Evolutionary conservation across 2,113 vertebrate species (phyloP), one percentile per base, ranked within the genome.

Genomic region (Psephotus haematonotus): DNA sequence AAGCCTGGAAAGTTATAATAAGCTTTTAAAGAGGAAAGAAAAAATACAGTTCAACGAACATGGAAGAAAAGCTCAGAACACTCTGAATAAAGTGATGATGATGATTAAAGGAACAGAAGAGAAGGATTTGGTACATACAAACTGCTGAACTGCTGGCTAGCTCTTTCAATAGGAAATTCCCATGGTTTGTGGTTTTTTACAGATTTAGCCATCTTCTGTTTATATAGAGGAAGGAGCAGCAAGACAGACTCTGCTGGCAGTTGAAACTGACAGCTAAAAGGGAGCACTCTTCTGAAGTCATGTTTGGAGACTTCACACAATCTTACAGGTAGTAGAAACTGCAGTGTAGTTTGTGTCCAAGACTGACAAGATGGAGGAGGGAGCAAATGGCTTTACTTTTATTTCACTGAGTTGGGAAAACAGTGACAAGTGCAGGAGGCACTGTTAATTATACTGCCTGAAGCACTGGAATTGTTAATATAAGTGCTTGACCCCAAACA

Each of bases 391-490:
- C 64, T 95, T 53, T 78, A 46, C 77, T 71, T 60, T 55, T 50
- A 5, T 86, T 83, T 68, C 69, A 55, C 27, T 22, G 77, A 75
- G 25, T 13, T 84, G 65, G 76, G 80, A 47, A 69, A 75, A 81
- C 68, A 70, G 19, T 65, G 86, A 57, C 86, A 82, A 86, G 64
- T 77, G 50, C 77, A 84, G 65, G 55, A 91, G 46, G 47, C 57
- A 27, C 88, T 68, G 69, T 79, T 95, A 93, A 92, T 95, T 95
- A 75, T 75, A 86, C 88, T 86, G 69, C 83, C 69, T 78, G 83
- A 78, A 93, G 91, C 85, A 52, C 63, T 72, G 70, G 74, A 93
- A 93, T 85, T 88, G 85, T 79, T 94, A 90, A 82, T 95, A 4
- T 52, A 85, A 68, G 74, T 94, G 44, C 76, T 91, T 95, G 91